Evolutionary conservation across 1,140 invertebrate genomes (phyloP), one percentile per base, ranked within the genome.

Genomic region (Helicoverpa zea): DNA sequence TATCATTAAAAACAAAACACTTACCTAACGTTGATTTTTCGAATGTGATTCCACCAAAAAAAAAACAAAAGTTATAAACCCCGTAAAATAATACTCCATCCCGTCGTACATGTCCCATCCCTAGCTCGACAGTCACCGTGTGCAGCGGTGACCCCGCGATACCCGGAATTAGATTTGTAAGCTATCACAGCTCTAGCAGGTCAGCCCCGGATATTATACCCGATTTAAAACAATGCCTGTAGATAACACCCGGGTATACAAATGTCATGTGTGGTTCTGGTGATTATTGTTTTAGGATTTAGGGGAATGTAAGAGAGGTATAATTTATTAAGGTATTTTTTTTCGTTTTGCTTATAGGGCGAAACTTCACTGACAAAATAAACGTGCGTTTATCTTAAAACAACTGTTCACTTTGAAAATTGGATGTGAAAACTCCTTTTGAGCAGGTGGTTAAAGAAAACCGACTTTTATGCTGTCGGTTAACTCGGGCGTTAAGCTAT

Each of bases 81-180:
- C 58, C 18, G 29, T 23, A 29, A 59, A 59, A 23, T 12, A 59
- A 29, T 13, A 12, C 18, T 2, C 10, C 18, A 66, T 49, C 9
- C 13, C 18, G 54, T 30, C 49, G 59, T 10, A 2, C 3, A 7
- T 2, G 9, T 12, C 59, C 18, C 75, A 43, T 56, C 75, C 14
- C 77, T 72, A 14, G 11, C 80, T 35, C 80, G 30, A 78, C 66
- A 81, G 43, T 51, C 64, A 74, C 74, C 80, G 80, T 56, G 81
- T 83, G 84, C 84, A 82, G 73, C 63, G 59, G 66, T 80, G 84
- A 81, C 84, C 84, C 77, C 81, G 80, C 79, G 81, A 85, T 82
- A 82, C 18, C 72, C 77, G 68, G 82, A 83, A 85, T 85, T 83
- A 83, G 84, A 85, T 85, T 85, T 83, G 77, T 85, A 85, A 85